Evolutionary conservation across 2,113 vertebrate genomes (phyloP).

Genomic region (Cyanoderma ruficeps): DNA sequence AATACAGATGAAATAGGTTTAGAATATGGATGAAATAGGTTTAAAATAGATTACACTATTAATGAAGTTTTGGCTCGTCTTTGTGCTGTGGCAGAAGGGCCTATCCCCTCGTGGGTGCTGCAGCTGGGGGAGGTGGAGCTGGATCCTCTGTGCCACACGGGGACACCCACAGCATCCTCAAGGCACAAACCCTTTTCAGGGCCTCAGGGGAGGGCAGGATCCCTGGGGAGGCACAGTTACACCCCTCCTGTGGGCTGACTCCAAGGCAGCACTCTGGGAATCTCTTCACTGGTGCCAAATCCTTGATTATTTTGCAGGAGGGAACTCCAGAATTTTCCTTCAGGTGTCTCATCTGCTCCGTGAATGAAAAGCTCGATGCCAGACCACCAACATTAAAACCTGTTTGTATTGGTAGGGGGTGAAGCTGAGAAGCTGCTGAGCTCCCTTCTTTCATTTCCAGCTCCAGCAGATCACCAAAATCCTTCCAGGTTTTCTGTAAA

Average conservation of each 20-base stretch:
- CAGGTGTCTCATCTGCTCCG: not conserved
- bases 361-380: not conserved
- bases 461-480: not conserved
- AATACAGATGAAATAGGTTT: not conserved
- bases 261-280: not conserved
- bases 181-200: not conserved
- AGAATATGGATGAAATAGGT: not conserved
- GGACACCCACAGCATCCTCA: not conserved
- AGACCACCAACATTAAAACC: not conserved
- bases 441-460: not conserved
- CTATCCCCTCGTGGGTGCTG: fast-evolving
- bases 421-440: not conserved
- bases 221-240: not conserved
- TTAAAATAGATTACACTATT: fast-evolving
- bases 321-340: not conserved
- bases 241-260: not conserved
- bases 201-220: not conserved
- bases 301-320: not conserved
- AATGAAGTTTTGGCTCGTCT: not conserved
- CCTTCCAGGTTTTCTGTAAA: not conserved
- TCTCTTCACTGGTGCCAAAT: not conserved
- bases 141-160: not conserved
- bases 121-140: too few species aligned
- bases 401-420: not conserved
- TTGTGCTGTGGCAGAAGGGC: not conserved